phyloP scores from a whole-genome alignment of 2,888 invertebrate species.

The Quadriops clusia region DNA sequence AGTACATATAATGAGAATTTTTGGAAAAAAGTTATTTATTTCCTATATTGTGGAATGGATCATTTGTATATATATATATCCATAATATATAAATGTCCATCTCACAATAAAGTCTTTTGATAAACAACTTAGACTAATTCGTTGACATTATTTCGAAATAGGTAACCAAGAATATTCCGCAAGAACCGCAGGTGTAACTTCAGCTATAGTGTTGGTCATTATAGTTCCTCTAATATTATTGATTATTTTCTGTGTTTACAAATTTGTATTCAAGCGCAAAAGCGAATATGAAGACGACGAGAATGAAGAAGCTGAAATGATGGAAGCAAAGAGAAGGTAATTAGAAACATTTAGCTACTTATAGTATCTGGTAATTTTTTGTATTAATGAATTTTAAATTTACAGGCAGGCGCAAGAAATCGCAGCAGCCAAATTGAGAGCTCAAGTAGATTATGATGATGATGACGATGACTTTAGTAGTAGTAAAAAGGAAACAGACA shows the following conservation, averaged over 20 bases:
- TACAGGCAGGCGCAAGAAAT: slow-evolving; percentile 28
- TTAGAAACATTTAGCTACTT: neutral
- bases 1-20: slow-evolving; percentile 14
- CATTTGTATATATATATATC: slow-evolving; percentile 19
- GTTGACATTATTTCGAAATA: slow-evolving; percentile 28
- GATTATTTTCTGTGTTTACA: slow-evolving; percentile 40
- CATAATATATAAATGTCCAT: slow-evolving; percentile 13
- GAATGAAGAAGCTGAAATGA: slow-evolving; percentile 13
- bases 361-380: no score
- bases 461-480: slow-evolving; percentile 24
- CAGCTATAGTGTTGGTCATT: slow-evolving; percentile 64
- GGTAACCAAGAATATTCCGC: slow-evolving; percentile 73
- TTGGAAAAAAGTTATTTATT: slow-evolving; percentile 10
- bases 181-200: slow-evolving; percentile 63
- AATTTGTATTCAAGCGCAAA: slow-evolving; percentile 26
- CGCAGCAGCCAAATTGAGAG: slow-evolving; percentile 28
- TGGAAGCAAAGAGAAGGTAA: slow-evolving; percentile 16
- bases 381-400: slow-evolving; percentile 20
- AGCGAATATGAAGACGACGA: slow-evolving; percentile 24
- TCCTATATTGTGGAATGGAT: slow-evolving; percentile 30
- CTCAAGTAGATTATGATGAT: slow-evolving; percentile 20
- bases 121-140: slow-evolving; percentile 3
- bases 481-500: slow-evolving; percentile 1
- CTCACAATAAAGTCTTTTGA: slow-evolving; percentile 9
- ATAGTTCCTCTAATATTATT: slow-evolving; percentile 62